Conservation (phyloP, 2,797 vertebrate genomes). For the Ispidina picta region DNA sequence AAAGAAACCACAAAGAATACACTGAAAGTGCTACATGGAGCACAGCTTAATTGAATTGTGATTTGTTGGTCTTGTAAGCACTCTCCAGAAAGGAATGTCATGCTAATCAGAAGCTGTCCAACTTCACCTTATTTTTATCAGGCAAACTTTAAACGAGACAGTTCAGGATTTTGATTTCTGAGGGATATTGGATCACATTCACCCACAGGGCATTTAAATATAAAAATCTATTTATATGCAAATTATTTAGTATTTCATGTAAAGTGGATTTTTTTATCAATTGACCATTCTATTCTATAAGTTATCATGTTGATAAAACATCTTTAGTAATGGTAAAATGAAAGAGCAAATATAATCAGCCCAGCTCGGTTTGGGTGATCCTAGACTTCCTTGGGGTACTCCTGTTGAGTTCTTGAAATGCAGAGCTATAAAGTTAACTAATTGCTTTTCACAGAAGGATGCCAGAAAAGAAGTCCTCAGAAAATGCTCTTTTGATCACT, state of each 20-base stretch:
- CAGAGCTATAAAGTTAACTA: not conserved
- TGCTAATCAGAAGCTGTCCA: slow-evolving; percentile 38
- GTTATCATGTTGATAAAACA: slow-evolving; percentile 46
- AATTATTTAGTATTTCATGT: slow-evolving; percentile 54
- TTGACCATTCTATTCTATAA: slow-evolving; percentile 23
- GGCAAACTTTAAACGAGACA: slow-evolving; percentile 53
- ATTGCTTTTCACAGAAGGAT: not conserved
- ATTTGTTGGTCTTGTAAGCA: slow-evolving; percentile 42
- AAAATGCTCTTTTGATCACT: not conserved
- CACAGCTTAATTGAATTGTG: slow-evolving; percentile 43
- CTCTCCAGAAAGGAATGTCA: slow-evolving; percentile 33
- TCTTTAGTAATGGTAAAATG: slow-evolving; percentile 22
- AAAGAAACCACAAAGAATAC: not conserved
- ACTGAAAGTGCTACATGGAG: not conserved
- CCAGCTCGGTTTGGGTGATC: not conserved
- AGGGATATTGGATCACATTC: slow-evolving; percentile 16
- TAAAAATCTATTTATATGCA: slow-evolving; percentile 70
- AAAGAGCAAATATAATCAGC: not conserved
- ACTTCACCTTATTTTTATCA: slow-evolving; percentile 2
- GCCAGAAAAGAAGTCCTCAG: not conserved
- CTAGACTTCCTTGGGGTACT: not conserved
- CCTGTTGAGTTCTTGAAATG: not conserved
- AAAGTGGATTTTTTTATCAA: slow-evolving; percentile 47
- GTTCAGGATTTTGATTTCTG: slow-evolving; percentile 44
- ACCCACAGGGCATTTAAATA: slow-evolving; percentile 33